Evolutionary conservation across 1,140 invertebrate genomes (phyloP), one percentile per base, ranked within the genome.

Genomic region (Drosophila mauritiana): DNA sequence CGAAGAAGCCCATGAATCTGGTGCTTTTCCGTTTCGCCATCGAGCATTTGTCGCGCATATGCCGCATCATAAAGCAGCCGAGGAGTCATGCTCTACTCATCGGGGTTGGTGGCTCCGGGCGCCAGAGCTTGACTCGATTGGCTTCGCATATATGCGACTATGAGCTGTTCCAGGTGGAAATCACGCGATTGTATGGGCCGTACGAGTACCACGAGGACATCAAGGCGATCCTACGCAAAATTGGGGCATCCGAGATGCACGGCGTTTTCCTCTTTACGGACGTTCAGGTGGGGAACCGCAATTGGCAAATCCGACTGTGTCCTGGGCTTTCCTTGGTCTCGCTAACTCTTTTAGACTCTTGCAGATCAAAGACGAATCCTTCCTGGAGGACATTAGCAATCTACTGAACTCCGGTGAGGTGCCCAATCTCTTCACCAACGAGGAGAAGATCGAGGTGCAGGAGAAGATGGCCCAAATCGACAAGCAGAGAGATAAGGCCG

Each of bases 1-100:
- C 97, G 20, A 99, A 98, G 92, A 99, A 99, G 90, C 98, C 98
- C 0, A 99, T 99, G 98, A 97, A 98, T 93, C 93, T 99, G 46
- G 98, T 99, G 4, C 93, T 99, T 25, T 99, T 99, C 92, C 96
- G 97, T 82, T 99, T 98, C 93, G 97, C 98, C 12, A 96, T 99
- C 63, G 98, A 99, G 93, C 98, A 99, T 94, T 94, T 99, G 62
- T 98, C 97, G 12, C 95, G 97, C 85, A 96, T 99, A 77, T 96
- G 96, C 85, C 95, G 98, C 51, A 97, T 99, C 77, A 94, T 99
- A 69, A 97, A 98, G 84, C 98, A 98, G 93, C 97, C 97, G 31
- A 94, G 96, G 74, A 97, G 96, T 91, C 97, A 98, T 93, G 96
- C 95, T 52, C 93, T 98, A 59, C 93, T 98, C 13, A 95, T 98